Conservation (phyloP, 92 coral and sea anemone genomes). For the Actinernus sp. region DNA sequence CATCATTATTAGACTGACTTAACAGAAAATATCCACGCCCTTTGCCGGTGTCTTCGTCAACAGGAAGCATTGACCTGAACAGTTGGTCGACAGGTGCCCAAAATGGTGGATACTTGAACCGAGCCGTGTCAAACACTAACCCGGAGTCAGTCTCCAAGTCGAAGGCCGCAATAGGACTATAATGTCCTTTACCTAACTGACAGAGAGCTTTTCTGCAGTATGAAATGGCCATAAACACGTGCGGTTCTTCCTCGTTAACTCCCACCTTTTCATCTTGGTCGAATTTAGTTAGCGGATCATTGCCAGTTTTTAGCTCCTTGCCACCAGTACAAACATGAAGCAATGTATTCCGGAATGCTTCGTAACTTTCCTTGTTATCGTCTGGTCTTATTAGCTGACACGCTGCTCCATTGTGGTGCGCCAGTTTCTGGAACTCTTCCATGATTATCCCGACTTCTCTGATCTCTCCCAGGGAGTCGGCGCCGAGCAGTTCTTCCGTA, state of each 20-base stretch:
- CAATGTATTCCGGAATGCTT: constrained; percentile 49
- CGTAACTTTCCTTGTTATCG: constrained; percentile 35
- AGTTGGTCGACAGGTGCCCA: constrained; percentile 84
- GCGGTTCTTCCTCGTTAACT: constrained; percentile 31
- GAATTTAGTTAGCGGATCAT: not conserved
- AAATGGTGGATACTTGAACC: constrained; percentile 92
- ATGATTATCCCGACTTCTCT: constrained; percentile 75
- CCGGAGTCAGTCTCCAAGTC: constrained; percentile 79
- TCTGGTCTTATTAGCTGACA: constrained; percentile 70
- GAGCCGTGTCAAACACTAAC: constrained; percentile 88
- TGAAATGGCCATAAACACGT: constrained; percentile 64
- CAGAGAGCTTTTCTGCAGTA: constrained; percentile 67
- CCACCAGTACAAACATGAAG: constrained; percentile 61
- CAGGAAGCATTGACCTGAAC: constrained; percentile 82
- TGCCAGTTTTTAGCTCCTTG: not conserved
- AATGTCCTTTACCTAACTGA: constrained; percentile 94
- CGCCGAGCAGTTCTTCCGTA: constrained; percentile 73
- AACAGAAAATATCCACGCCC: constrained; percentile 76
- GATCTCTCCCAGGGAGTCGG: constrained; percentile 53
- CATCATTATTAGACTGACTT: constrained; percentile 14
- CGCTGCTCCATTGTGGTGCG: constrained; percentile 76
- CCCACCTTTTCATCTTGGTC: not conserved
- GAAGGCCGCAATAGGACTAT: constrained; percentile 87
- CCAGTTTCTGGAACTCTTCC: constrained; percentile 79
- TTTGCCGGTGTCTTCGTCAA: constrained; percentile 75